Conservation (phyloP, 2,113 vertebrate species). For the Prionailurus viverrinus region DNA sequence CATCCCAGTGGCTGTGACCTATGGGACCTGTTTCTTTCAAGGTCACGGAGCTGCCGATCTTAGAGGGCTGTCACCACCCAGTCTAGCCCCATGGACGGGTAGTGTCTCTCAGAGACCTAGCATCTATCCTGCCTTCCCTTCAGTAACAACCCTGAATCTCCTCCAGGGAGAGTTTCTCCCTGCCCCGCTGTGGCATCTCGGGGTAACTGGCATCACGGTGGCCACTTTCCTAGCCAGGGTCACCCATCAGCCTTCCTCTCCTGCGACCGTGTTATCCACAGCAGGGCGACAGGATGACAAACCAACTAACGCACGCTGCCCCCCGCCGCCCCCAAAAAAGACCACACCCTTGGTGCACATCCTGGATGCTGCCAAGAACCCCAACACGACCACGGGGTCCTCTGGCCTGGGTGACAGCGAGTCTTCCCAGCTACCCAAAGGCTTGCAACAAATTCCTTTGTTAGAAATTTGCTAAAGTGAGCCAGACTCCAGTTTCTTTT, state of each 20-base stretch:
- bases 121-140: not conserved
- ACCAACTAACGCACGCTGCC: not conserved
- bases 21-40: not conserved
- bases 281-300: not conserved
- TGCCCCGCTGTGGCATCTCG: not conserved
- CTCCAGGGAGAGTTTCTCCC: not conserved
- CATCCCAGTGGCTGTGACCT: accelerated
- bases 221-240: not conserved
- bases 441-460: not conserved
- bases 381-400: accelerated
- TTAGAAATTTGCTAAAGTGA: not conserved
- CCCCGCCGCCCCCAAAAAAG: not conserved
- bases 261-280: not conserved
- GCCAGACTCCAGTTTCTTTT: not conserved
- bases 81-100: accelerated
- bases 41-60: not conserved
- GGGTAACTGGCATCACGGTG: not conserved
- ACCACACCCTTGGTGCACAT: not conserved
- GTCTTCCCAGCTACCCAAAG: accelerated
- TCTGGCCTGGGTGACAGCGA: not conserved
- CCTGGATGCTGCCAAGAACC: not conserved
- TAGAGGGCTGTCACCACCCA: not conserved
- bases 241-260: not conserved
- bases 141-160: not conserved
- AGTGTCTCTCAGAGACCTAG: not conserved